Evolutionary conservation across 2,113 vertebrate genomes (phyloP).

Genomic region (Anhinga rufa): DNA sequence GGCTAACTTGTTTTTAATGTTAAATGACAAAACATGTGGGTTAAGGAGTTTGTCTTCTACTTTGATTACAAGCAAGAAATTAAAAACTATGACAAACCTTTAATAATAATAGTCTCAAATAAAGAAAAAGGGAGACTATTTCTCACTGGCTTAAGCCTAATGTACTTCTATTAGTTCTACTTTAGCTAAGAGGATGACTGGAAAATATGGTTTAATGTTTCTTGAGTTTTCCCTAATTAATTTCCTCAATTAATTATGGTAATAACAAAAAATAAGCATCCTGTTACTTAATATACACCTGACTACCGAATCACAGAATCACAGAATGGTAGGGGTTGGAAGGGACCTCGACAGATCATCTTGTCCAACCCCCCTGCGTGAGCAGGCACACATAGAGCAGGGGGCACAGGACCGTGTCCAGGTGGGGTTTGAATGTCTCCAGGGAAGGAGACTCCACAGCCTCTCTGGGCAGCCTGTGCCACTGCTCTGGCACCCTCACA

Average conservation of each 20-base stretch:
- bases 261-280: not conserved
- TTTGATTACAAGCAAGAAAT: not conserved
- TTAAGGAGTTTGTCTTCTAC: not conserved
- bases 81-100: not conserved
- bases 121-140: not conserved
- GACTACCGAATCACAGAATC: not conserved
- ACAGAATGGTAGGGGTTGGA: too few species aligned
- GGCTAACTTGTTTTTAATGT: not conserved
- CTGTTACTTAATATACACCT: not conserved
- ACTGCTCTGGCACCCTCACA: too few species aligned
- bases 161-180: not conserved
- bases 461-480: too few species aligned
- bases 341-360: too few species aligned
- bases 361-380: too few species aligned
- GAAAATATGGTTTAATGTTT: not conserved
- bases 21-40: not conserved
- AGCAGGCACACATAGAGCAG: too few species aligned
- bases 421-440: too few species aligned
- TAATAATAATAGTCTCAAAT: not conserved
- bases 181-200: not conserved
- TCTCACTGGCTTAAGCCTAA: not conserved
- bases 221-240: not conserved
- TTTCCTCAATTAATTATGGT: not conserved
- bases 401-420: too few species aligned
- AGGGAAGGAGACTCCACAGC: too few species aligned